phyloP scores from a whole-genome alignment of 2,113 vertebrate genomes.

The Dermatemys mawii region DNA sequence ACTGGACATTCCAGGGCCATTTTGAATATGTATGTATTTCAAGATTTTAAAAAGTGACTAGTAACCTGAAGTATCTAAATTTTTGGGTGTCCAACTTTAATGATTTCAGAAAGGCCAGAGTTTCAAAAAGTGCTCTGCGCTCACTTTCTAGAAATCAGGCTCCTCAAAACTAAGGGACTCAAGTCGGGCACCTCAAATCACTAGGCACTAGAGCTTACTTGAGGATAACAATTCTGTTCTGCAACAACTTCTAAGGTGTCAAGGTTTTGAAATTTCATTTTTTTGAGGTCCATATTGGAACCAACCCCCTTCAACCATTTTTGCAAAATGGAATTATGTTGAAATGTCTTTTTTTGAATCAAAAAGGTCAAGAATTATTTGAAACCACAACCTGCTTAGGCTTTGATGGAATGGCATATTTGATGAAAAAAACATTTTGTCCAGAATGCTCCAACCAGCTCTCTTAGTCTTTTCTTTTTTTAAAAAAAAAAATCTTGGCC shows the following conservation, averaged over 20 bases:
- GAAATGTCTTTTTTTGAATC: background rate
- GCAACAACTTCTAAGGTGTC: background rate
- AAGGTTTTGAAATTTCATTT: slow-evolving; percentile 12
- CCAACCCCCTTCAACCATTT: slow-evolving; percentile 36
- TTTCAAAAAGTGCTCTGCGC: background rate
- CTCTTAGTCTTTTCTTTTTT: background rate
- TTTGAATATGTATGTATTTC: rapidly evolving
- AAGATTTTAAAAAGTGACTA: background rate
- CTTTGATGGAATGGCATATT: background rate
- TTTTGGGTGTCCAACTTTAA: no score
- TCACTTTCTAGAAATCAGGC: background rate
- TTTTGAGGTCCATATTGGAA: slow-evolving; percentile 6
- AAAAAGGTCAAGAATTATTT: background rate
- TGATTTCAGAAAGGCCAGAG: background rate
- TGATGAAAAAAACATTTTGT: no score
- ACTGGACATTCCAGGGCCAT: background rate
- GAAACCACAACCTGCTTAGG: background rate
- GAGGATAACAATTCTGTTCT: background rate
- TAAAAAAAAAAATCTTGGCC: background rate
- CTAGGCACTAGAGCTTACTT: slow-evolving; percentile 41
- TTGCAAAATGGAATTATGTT: slow-evolving; percentile 22
- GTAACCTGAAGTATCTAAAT: background rate
- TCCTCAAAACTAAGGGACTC: background rate
- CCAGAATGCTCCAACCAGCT: no score
- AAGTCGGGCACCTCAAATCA: slow-evolving; percentile 27